Base-by-base conservation (phyloP, 2,797 vertebrate species). In the Antennarius maculatus region DNA sequence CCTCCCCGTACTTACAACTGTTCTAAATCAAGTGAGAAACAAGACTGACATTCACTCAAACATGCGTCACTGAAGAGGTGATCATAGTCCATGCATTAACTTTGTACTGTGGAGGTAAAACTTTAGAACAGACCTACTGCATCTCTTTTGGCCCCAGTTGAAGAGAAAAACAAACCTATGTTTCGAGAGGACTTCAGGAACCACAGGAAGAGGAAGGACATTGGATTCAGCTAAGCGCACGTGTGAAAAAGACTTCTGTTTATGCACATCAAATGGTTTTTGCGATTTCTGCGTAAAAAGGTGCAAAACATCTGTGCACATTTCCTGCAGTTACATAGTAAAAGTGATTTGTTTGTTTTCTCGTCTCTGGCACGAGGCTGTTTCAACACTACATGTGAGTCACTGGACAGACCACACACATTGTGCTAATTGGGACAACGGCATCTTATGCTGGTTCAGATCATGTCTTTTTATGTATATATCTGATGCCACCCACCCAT, bases 381-480 rank as follows among this genome's bases (percentile, higher is more conserved):
- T 59, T 81, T 57, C 13, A 76, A 82, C 77, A 74, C 71, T 76
- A 69, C 27, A 23, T 49, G 62, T 75, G 80, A 69, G 71, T 76
- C 70, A 51, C 73, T 79, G 79, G 77, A 78, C 54, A 3, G 70
- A 66, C 69, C 74, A 66, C 67, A 67, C 82, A 81, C 71, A 48
- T 66, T 66, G 76, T 86, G 74, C 77, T 71, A 42, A 82, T 77
- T 86, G 80, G 83, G 79, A 86, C 77, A 77, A 82, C 82, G 88
- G 81, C 69, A 81, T 76, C 80, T 77, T 76, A 85, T 83, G 86
- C 87, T 90, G 87, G 84, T 87, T 90, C 72, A 77, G 78, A 86
- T 86, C 51, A 80, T 79, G 83, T 66, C 49, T 66, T 71, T 77
- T 55, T 39, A 66, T 86, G 83, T 86, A 89, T 84, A 82, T 16